These are phyloP conservation scores for Rhineura floridana DNA, from an alignment of 2,113 vertebrate genomes.

Conservation along the genomic window DNA sequence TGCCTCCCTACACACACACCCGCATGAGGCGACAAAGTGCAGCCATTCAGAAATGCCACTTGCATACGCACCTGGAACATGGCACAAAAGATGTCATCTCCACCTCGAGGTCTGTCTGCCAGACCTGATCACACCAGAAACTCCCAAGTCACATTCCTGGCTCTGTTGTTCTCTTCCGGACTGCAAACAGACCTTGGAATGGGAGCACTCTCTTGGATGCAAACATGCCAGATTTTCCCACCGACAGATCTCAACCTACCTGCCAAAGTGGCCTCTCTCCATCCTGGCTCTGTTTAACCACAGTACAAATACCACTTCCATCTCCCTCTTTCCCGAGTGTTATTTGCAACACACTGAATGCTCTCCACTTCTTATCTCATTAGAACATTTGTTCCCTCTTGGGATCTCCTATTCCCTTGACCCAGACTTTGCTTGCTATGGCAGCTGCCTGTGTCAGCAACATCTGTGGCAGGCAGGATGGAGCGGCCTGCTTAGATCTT, in stretches of 20 bases:
- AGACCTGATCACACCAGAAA: background rate
- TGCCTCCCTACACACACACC: no score
- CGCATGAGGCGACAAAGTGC: background rate
- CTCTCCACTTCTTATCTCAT: background rate
- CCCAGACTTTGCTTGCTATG: background rate
- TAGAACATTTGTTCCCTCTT: constrained; percentile 17
- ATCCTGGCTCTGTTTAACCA: background rate
- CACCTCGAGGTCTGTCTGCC: background rate
- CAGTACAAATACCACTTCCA: background rate
- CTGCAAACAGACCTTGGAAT: background rate
- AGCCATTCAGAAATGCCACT: background rate
- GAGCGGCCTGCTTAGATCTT: background rate
- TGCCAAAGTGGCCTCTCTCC: background rate
- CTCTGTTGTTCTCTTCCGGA: background rate
- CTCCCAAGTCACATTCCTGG: background rate
- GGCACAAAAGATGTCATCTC: no score
- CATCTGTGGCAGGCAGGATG: background rate
- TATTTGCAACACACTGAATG: constrained; percentile 26
- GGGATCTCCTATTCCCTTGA: constrained; percentile 18
- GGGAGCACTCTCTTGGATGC: background rate
- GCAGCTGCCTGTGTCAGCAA: background rate
- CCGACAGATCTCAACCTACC: no score
- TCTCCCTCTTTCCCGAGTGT: background rate
- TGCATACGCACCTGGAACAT: background rate
- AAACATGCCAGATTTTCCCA: background rate